These are phyloP conservation scores for Daboia siamensis DNA, from an alignment of 2,113 vertebrate genomes.

Conservation along the genomic window DNA sequence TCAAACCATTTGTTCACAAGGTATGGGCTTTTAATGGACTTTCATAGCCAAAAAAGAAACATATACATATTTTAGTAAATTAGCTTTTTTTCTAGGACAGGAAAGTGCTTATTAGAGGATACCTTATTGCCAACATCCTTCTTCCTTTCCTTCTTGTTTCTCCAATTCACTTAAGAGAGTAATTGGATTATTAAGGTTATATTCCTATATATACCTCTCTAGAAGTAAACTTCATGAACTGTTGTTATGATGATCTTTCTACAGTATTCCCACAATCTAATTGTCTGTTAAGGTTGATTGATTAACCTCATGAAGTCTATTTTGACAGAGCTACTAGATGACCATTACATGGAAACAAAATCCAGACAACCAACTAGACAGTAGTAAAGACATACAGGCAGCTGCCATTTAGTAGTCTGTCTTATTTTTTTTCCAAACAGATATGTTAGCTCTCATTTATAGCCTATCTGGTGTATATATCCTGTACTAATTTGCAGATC, in stretches of 20 bases:
- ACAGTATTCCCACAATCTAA: not conserved
- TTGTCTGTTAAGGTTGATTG: not conserved
- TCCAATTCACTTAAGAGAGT: not conserved
- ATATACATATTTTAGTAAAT: slow-evolving; percentile 9
- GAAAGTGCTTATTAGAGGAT: not conserved
- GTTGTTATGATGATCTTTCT: not conserved
- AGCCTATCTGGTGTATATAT: not conserved
- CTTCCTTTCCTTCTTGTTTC: not conserved
- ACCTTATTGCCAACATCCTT: not conserved
- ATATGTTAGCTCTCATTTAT: not conserved
- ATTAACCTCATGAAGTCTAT: not conserved
- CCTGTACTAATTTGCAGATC: not conserved
- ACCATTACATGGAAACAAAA: not conserved
- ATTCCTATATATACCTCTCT: not conserved
- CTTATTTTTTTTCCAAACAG: not conserved
- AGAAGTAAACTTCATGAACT: not conserved
- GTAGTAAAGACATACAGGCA: not conserved
- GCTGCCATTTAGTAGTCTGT: not conserved
- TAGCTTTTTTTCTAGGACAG: not conserved
- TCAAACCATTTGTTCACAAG: not conserved
- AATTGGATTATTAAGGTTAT: not conserved
- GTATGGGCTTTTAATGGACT: not conserved
- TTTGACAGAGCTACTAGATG: not conserved
- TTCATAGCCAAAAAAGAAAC: not conserved
- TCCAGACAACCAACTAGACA: not conserved